Percentiles rank a stretch among this genome's conserved stretches.
These are phyloP conservation scores for Corvus hawaiiensis DNA, from an alignment of 2,113 vertebrate genomes.

Conservation along the genomic window DNA sequence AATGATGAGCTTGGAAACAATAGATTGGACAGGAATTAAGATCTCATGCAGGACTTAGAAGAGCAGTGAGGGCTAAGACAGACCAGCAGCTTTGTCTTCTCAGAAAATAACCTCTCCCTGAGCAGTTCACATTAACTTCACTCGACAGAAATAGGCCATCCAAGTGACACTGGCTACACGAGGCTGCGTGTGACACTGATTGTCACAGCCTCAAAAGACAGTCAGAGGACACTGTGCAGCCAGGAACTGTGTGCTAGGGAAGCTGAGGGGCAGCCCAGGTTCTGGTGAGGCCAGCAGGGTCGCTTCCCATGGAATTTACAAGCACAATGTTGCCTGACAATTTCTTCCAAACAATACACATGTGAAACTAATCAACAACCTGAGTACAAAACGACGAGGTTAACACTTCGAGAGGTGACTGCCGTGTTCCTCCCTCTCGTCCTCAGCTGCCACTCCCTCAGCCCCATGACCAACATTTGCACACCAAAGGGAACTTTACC, in stretches of 20 bases:
- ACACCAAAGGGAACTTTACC: not conserved
- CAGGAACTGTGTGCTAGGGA: not conserved
- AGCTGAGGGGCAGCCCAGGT: not conserved
- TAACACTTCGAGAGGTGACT: not conserved
- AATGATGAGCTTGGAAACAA: not conserved
- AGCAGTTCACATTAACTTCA: not conserved
- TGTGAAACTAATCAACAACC: accelerated
- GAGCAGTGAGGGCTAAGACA: not conserved
- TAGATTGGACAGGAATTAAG: not conserved
- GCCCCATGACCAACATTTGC: not conserved
- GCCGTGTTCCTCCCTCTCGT: accelerated
- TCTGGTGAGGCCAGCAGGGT: too few relatives aligned
- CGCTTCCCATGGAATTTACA: not conserved
- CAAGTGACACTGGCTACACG: not conserved
- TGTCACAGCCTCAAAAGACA: not conserved
- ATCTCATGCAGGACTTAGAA: not conserved
- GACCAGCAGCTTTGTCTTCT: not conserved
- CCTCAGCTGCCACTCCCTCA: not conserved
- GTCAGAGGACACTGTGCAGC: not conserved
- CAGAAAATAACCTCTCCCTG: not conserved
- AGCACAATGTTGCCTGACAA: accelerated
- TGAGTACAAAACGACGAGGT: not conserved
- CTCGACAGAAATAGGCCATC: conserved; percentile 41
- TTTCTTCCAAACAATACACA: not conserved
- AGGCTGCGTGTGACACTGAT: not conserved